These are phyloP conservation scores for Acropora yongei DNA, from an alignment of 64 coral and sea anemone species.

Conservation along the genomic window DNA sequence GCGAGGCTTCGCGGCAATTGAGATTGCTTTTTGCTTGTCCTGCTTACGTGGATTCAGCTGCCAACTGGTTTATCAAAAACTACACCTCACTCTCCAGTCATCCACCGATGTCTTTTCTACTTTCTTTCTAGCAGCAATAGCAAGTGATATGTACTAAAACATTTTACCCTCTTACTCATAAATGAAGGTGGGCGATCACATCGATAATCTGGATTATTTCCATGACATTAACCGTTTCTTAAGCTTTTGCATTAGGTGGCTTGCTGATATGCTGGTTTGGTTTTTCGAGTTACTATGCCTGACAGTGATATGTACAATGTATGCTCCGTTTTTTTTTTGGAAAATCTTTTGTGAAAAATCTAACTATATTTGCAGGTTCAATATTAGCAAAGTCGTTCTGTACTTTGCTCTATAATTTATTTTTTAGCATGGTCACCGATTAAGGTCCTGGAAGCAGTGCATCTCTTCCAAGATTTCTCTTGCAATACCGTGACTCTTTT, in stretches of 20 bases:
- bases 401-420: slow-evolving; percentile 2
- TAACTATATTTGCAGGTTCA: not conserved
- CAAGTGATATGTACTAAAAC: slow-evolving; percentile 33
- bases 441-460: slow-evolving; percentile 2
- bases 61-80: not conserved
- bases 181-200: not conserved
- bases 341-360: not conserved
- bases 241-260: slow-evolving; percentile 22
- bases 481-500: not conserved
- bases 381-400: not conserved
- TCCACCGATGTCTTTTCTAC: slow-evolving; percentile 4
- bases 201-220: slow-evolving; percentile 28
- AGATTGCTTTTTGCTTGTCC: not conserved
- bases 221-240: not conserved
- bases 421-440: slow-evolving; percentile 1
- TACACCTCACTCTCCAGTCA: not conserved
- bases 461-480: not conserved
- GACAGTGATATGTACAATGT: slow-evolving; percentile 1
- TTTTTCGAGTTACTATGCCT: not conserved
- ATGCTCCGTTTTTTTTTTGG: not conserved
- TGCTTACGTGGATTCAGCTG: not conserved
- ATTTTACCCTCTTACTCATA: slow-evolving; percentile 7
- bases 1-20: not conserved
- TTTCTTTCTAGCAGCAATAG: slow-evolving; percentile 21
- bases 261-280: slow-evolving; percentile 5